Evolutionary conservation across 2,797 vertebrate genomes (phyloP).

Genomic region (Glossophaga mutica): DNA sequence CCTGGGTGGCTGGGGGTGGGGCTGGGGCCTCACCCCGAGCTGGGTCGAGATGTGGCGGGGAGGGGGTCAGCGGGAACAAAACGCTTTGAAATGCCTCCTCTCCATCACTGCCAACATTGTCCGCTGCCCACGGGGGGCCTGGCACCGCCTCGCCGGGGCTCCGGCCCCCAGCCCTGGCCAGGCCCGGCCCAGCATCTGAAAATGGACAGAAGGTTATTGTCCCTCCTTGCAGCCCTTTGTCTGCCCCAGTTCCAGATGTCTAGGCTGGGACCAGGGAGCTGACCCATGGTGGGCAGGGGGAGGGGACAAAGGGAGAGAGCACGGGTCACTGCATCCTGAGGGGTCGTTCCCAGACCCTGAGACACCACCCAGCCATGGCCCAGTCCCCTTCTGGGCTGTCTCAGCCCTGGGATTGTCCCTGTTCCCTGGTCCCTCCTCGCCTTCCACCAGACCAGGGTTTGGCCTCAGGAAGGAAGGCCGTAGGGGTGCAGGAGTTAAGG

Average conservation of each 20-base stretch:
- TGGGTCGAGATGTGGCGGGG: slow-evolving; percentile 63
- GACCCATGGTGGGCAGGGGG: slow-evolving; percentile 75
- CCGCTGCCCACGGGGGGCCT: slow-evolving; percentile 86
- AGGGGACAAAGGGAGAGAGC: slow-evolving; percentile 64
- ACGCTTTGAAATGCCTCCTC: slow-evolving; percentile 87
- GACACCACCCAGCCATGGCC: slow-evolving; percentile 65
- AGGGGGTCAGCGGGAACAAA: slow-evolving; percentile 84
- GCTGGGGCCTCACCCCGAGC: slow-evolving; percentile 77
- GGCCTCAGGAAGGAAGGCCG: background rate
- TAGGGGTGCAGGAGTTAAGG: background rate
- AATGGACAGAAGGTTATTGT: slow-evolving; percentile 86
- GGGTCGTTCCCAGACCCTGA: slow-evolving; percentile 73
- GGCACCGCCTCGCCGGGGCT: slow-evolving; percentile 84
- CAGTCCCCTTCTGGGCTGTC: slow-evolving; percentile 61
- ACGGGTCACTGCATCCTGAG: slow-evolving; percentile 77
- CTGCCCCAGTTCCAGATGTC: slow-evolving; percentile 84
- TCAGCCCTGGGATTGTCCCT: background rate
- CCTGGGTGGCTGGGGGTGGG: slow-evolving; percentile 81
- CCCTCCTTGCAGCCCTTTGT: slow-evolving; percentile 80
- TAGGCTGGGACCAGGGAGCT: slow-evolving; percentile 73
- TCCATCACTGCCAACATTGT: slow-evolving; percentile 89
- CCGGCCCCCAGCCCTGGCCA: slow-evolving; percentile 82
- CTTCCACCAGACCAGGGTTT: background rate
- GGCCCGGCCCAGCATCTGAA: slow-evolving; percentile 82
- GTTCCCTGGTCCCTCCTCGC: background rate